These are phyloP conservation scores for Anagrus nilaparvatae DNA, from an alignment of 1,140 invertebrate species.

Conservation along the genomic window DNA sequence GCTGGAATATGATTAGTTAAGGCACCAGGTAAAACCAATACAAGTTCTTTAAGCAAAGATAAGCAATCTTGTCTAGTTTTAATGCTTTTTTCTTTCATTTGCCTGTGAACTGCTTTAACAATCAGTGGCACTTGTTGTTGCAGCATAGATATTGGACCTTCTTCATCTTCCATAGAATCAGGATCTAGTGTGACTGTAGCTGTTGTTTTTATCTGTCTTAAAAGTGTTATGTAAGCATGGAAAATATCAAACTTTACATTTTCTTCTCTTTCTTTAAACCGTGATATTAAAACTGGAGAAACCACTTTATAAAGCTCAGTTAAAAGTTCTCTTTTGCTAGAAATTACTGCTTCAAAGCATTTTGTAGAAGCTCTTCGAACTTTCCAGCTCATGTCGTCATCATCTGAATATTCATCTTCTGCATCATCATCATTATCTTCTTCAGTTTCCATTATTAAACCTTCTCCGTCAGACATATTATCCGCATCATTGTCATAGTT, in stretches of 20 bases:
- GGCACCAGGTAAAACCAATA: slow-evolving; percentile 80
- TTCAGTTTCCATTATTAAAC: slow-evolving; percentile 55
- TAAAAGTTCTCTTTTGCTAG: slow-evolving; percentile 82
- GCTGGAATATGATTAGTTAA: slow-evolving; percentile 74
- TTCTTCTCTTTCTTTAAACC: slow-evolving; percentile 97
- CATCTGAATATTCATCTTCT: slow-evolving; percentile 93
- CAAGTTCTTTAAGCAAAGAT: slow-evolving; percentile 78
- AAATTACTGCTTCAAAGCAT: slow-evolving; percentile 90
- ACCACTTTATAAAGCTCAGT: slow-evolving; percentile 82
- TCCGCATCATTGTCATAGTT: slow-evolving; percentile 85
- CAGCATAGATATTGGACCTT: slow-evolving; percentile 59
- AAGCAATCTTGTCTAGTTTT: slow-evolving; percentile 91
- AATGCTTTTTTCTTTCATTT: slow-evolving; percentile 89
- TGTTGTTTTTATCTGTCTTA: slow-evolving; percentile 75
- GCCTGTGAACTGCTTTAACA: slow-evolving; percentile 78
- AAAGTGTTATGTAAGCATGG: slow-evolving; percentile 87
- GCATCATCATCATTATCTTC: slow-evolving; percentile 66
- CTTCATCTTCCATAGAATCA: slow-evolving; percentile 69
- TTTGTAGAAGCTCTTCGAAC: slow-evolving; percentile 89
- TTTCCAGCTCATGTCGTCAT: slow-evolving; percentile 99
- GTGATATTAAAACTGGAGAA: slow-evolving; percentile 77
- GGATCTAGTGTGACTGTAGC: slow-evolving; percentile 48
- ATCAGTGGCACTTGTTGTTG: slow-evolving; percentile 66
- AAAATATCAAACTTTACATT: slow-evolving; percentile 98
- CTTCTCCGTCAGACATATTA: slow-evolving; percentile 51